Evolutionary conservation across 2,888 invertebrate genomes (phyloP), one percentile per base, ranked within the genome.

Genomic region (Mayetiola destructor): DNA sequence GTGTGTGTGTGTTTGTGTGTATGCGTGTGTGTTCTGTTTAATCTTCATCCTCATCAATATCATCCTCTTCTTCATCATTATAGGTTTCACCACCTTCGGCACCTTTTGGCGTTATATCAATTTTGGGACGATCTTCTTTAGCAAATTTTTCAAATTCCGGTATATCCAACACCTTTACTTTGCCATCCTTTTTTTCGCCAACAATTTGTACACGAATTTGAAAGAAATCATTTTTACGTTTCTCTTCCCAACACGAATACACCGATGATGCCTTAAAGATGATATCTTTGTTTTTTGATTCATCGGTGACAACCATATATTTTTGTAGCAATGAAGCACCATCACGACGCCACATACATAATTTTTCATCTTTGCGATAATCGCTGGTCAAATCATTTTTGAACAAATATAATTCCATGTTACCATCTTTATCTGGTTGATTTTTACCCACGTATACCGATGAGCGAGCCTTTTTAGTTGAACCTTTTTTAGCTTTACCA

Each of bases 221-320:
- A n/a, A 67, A 63, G 53, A 69, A 73, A 56, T 72, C 72, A 20
- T 64, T 63, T 56, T 68, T 64, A 3, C 71, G 65, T 59, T 69
- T 66, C 30, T 72, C 72, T 63, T 72, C 73, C 68, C 72, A 72
- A 59, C 71, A 71, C 55, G 72, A 72, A 42, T 72, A 72, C 71
- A 73, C 72, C 3, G 73, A 72, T 39, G 70, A 71, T 56, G 72
- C 70, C 6, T 70, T 70, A 57, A 71, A 71, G 1, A 71, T 62
- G 39, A 70, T 65, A 56, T 70, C 67, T 10, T 68, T 67, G 14
- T 66, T 65, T 14, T 65, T 39, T 10, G 55, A 56, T 20, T 61
- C 62, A 40, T 61, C 63, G 2, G 67, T 68, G 0, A 71, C 67
- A 16, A 71, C 64, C 42, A 73, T 66, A 60, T 71, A 72, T 59